Percentiles rank a stretch among this genome's conserved stretches.
Evolutionary conservation across 2,797 vertebrate species (phyloP).

Genomic region (Enoplosus armatus): DNA sequence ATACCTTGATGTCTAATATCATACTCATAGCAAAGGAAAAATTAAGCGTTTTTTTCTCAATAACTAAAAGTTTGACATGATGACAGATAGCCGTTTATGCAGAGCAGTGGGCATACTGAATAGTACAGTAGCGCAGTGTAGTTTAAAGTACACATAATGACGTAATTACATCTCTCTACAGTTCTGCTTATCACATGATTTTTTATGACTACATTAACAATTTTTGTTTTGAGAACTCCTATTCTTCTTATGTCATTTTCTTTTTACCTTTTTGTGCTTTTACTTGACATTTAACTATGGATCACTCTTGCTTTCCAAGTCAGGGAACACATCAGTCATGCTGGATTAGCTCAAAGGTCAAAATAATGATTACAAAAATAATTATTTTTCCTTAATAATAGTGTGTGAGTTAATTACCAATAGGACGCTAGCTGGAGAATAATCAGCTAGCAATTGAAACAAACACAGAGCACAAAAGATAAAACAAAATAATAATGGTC

Average conservation of each 20-base stretch:
- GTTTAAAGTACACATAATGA: constrained; percentile 5
- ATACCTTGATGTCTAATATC: neutral
- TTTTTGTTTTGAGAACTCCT: neutral
- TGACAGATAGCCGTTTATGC: neutral
- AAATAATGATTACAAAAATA: neutral
- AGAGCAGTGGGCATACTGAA: neutral
- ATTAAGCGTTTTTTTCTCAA: neutral
- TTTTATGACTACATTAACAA: neutral
- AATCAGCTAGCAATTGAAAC: neutral
- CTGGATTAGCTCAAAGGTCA: constrained; percentile 21
- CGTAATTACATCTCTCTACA: neutral
- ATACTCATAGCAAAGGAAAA: constrained; percentile 1
- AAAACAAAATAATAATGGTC: neutral
- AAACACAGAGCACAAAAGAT: constrained; percentile 5
- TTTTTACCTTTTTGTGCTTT: neutral
- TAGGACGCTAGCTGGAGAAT: neutral
- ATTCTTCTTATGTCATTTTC: neutral
- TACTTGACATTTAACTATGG: neutral
- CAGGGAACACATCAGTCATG: neutral
- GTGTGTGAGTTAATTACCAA: neutral
- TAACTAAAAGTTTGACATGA: neutral
- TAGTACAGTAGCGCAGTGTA: neutral
- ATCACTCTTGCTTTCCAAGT: neutral
- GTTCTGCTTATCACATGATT: neutral
- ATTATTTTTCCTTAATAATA: constrained; percentile 3